Evolutionary conservation across 30 jellyfish, hydroid and myxozoan genomes (phyloP).

Genomic region (Aurelia sp.): DNA sequence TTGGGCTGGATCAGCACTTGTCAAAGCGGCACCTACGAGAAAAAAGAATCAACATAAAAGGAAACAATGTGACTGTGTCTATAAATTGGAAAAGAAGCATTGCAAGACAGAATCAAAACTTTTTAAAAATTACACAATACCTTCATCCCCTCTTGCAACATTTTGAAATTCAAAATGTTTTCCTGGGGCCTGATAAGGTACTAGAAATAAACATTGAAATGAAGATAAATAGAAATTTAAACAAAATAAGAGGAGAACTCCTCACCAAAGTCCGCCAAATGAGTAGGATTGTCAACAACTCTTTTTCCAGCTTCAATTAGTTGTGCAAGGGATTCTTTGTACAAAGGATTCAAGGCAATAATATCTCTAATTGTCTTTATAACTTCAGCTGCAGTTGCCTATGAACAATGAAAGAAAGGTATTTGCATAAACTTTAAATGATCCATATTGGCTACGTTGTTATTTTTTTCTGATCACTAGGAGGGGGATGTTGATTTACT

Average conservation of each 20-base stretch:
- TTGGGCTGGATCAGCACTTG: slow-evolving; percentile 97
- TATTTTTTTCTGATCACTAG: no score
- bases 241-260: background rate
- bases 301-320: slow-evolving; percentile 94
- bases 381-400: slow-evolving; percentile 98
- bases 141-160: no score
- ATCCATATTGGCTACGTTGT: no score
- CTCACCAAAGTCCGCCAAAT: slow-evolving; percentile 95
- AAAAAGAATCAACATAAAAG: no score
- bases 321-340: slow-evolving; percentile 88
- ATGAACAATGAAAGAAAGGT: background rate
- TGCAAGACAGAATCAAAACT: no score
- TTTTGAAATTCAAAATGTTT: no score
- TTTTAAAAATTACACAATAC: no score
- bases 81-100: no score
- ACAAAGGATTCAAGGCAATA: slow-evolving; percentile 89
- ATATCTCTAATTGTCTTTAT: slow-evolving; percentile 91
- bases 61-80: no score
- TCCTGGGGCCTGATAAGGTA: background rate
- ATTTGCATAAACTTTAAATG: no score
- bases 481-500: no score
- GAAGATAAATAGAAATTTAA: background rate
- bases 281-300: slow-evolving; percentile 94
- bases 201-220: background rate
- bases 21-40: slow-evolving; percentile 92